Base-by-base conservation (phyloP, 2,797 vertebrate species). In the Sebastolobus alascanus region DNA sequence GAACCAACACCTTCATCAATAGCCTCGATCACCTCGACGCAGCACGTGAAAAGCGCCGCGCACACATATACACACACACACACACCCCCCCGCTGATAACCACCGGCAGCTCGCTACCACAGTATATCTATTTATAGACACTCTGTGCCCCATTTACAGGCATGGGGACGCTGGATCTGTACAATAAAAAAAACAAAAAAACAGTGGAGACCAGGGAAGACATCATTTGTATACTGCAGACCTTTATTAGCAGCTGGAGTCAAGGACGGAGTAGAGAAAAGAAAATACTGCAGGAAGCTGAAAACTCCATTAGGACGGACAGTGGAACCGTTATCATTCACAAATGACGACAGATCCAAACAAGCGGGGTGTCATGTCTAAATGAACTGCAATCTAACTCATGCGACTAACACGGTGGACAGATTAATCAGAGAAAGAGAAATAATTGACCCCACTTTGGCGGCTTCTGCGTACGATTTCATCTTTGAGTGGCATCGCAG, bases 41-140 rank as follows among this genome's bases (percentile, higher is more conserved):
- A 33, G 64, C 75, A 67, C 68, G 77, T 85, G 77, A 86, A 90
- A 89, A 70, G 37, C 65, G 76, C 66, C 2, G 22, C 12, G 12
- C 59, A 68, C 69, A 59, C 43, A 73, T 22, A 60, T 8, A 38
- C 11, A 64, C 54, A 8, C 18, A 60, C 12, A 43, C 20, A 11
- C 12, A 7, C 40, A 3, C 12, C 14, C 66, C 12, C 14, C 66
- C 20, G 76, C 67, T 79, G 79, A 85, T 79, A 85, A 86, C 83
- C 64, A 90, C 82, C 40, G 6, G 82, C 69, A 76, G 83, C 86
- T 74, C 10, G 1, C 76, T 80, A 79, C 66, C 83, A 89, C 85
- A 83, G 75, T 81, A 74, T 52, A 82, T 84, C 91, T 92, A 94
- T 92, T 92, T 92, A 94, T 93, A 94, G 93, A 79, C 76, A 74